Conservation (phyloP, 2,888 invertebrate species). For the Neria commutata region DNA sequence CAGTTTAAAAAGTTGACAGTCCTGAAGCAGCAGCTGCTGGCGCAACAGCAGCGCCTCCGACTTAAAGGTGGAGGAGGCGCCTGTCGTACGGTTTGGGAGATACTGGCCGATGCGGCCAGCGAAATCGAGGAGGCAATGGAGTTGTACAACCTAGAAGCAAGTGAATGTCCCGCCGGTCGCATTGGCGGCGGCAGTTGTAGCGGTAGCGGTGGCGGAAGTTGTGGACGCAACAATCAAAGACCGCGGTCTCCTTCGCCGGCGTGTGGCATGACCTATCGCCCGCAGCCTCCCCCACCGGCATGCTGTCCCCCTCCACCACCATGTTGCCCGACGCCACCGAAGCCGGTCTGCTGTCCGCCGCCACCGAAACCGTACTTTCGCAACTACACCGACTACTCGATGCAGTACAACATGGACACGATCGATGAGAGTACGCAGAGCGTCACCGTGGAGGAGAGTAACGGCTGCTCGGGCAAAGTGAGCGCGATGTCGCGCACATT, state of each 20-base stretch:
- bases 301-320: background rate
- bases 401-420: conserved; percentile 23
- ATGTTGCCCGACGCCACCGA: conserved; percentile 5
- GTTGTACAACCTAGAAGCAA: no score
- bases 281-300: no score
- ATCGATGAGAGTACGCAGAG: conserved; percentile 28
- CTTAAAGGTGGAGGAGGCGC: conserved; percentile 11
- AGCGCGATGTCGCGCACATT: conserved; percentile 29
- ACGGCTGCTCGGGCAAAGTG: conserved; percentile 26
- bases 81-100: conserved; percentile 42
- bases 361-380: conserved; percentile 25
- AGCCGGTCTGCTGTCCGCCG: conserved; percentile 21
- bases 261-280: no score
- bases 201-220: background rate
- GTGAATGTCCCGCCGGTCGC: background rate
- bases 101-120: conserved; percentile 41
- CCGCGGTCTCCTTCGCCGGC: no score
- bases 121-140: conserved; percentile 52
- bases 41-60: conserved; percentile 32
- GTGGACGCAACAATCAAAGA: no score
- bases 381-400: conserved; percentile 33
- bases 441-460: conserved; percentile 27
- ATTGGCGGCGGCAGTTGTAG: background rate
- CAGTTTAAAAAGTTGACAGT: conserved; percentile 35
- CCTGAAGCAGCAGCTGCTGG: conserved; percentile 37